Conservation (phyloP, 2,888 invertebrate species). For the Abscondita cerata region DNA sequence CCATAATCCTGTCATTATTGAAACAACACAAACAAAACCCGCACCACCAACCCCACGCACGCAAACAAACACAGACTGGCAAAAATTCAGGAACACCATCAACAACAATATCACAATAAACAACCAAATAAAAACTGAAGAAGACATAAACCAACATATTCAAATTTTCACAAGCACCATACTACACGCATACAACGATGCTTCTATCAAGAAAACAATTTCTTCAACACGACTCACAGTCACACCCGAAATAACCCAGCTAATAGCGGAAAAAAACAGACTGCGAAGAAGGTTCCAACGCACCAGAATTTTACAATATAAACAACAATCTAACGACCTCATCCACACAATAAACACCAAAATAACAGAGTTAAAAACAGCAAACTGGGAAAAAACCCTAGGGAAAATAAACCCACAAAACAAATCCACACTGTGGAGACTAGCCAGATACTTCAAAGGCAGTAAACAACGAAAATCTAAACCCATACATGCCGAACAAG, state of each 20-base stretch:
- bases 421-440: no score
- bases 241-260: background rate
- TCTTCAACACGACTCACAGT: background rate
- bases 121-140: background rate
- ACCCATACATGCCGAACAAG: background rate
- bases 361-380: no score
- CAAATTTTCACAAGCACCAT: background rate
- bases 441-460: no score
- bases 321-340: no score
- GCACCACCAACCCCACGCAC: background rate
- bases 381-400: no score
- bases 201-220: background rate
- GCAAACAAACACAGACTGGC: constrained; percentile 2
- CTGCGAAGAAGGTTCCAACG: no score
- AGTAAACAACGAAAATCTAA: no score
- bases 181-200: background rate
- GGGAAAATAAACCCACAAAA: no score
- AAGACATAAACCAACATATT: background rate
- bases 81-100: background rate
- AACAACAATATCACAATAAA: background rate
- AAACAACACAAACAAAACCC: background rate
- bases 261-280: no score
- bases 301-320: no score
- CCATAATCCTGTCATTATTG: background rate
- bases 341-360: no score